phyloP scores from a whole-genome alignment of 2,888 invertebrate genomes.

The Anorthoa munda region DNA sequence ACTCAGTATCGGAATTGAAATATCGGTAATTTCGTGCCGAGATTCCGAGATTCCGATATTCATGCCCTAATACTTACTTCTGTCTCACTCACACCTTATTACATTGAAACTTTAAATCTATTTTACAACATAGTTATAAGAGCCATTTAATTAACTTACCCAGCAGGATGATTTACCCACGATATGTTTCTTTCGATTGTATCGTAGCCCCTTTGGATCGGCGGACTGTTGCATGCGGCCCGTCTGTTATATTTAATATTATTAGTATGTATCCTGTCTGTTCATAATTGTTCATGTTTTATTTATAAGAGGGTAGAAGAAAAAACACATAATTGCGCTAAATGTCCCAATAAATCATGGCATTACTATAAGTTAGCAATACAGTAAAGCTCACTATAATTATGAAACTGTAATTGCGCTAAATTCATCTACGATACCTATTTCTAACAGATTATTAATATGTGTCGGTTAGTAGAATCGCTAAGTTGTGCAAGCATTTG shows the following conservation, averaged over 20 bases:
- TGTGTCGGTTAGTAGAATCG: neutral
- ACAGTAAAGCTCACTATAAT: neutral
- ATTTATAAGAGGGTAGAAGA: too few relatives aligned
- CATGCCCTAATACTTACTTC: too few relatives aligned
- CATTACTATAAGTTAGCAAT: neutral
- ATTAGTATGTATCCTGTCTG: slow-evolving; percentile 13
- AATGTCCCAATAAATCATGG: neutral
- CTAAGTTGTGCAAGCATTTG: neutral
- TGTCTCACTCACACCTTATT: too few relatives aligned
- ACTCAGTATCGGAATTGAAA: too few relatives aligned
- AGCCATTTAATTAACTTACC: slow-evolving; percentile 26
- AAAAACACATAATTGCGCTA: neutral
- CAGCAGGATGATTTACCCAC: slow-evolving; percentile 47
- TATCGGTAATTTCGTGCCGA: too few relatives aligned
- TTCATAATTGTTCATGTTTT: slow-evolving; percentile 5
- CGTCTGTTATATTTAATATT: slow-evolving; percentile 33
- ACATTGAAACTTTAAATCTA: too few relatives aligned
- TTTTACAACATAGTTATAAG: neutral
- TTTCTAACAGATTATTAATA: neutral
- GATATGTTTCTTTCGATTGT: slow-evolving; percentile 55
- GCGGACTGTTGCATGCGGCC: slow-evolving; percentile 44
- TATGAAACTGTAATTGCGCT: too few relatives aligned
- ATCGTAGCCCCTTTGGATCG: slow-evolving; percentile 51
- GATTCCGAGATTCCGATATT: too few relatives aligned
- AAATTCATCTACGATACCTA: too few relatives aligned